A percentile compares a stretch with the other conserved stretches of the same genome.
These are phyloP conservation scores for Limnodromus scolopaceus DNA, from an alignment of 2,797 vertebrate genomes.

Conservation along the genomic window DNA sequence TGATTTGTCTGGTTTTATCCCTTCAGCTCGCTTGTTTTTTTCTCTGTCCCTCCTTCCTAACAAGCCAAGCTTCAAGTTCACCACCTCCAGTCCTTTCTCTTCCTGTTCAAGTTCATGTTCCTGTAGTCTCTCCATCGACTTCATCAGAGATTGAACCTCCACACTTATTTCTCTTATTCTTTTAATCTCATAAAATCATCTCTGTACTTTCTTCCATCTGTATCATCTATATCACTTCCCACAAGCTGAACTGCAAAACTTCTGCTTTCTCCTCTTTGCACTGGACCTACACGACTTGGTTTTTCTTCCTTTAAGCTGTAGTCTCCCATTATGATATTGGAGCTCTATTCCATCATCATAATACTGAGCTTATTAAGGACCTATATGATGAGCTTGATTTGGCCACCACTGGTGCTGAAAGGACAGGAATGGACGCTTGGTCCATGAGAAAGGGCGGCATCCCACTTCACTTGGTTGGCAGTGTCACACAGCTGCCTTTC, in stretches of 20 bases:
- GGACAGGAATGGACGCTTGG: neutral
- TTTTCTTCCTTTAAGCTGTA: neutral
- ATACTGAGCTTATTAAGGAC: neutral
- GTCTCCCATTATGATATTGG: fast-evolving
- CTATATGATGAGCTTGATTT: fast-evolving
- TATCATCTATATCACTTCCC: neutral
- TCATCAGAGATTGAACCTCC: neutral
- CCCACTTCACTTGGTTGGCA: fast-evolving
- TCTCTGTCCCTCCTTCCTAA: neutral
- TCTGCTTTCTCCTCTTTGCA: neutral
- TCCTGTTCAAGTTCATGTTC: neutral
- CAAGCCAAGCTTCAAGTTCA: neutral
- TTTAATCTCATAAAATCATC: neutral
- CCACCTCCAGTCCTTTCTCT: neutral
- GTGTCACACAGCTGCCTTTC: neutral
- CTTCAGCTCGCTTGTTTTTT: neutral
- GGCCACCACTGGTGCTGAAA: neutral
- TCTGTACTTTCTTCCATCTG: neutral
- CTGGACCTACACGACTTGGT: neutral
- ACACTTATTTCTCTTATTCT: neutral
- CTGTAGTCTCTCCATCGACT: neutral
- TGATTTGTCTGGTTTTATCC: neutral
- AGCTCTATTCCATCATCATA: neutral
- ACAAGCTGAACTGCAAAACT: neutral
- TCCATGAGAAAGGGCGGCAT: fast-evolving